Evolutionary conservation across 2,797 vertebrate genomes (phyloP), one percentile per base, ranked within the genome.

Genomic region (Acanthopagrus latus): DNA sequence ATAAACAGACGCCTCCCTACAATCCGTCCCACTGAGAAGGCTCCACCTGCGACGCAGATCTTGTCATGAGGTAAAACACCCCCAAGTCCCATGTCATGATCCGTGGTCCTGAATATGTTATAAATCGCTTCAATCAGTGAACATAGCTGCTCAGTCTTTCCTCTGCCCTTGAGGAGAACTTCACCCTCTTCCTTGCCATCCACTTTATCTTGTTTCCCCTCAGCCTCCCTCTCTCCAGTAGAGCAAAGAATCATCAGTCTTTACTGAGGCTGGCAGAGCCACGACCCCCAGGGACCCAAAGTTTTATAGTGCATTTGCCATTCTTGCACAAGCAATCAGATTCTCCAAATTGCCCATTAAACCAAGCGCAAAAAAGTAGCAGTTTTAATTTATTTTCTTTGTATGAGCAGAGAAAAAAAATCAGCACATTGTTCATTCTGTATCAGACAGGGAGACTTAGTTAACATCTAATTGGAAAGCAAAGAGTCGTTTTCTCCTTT

Each of bases 291-390:
- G 64, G 80, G 84, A 68, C 60, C 77, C 68, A 70, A 86, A 77
- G 80, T 92, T 85, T 87, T 87, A 89, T 88, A 23, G 25, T 78
- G 79, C 83, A 90, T 89, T 91, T 86, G 86, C 79, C 67, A 89
- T 91, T 91, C 90, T 78, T 88, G 76, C 80, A 70, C 76, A 88
- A 82, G 86, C 85, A 89, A 94, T 93, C 87, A 84, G 86, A 91
- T 88, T 86, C 78, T 75, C 70, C 78, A 91, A 92, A 92, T 90
- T 91, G 83, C 78, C 72, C 82, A 83, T 83, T 90, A 91, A 90
- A 85, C 80, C 65, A 79, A 86, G 75, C n/a, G 4, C 65, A 74
- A 82, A 57, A 27, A 87, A 79, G 76, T 78, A 87, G 88, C 70
- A 76, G 64, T 88, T 88, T 81, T 82, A 84, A 90, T 91, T 88